Base-by-base conservation (phyloP, 1,140 invertebrate species). In the Campoletis sonorensis region DNA sequence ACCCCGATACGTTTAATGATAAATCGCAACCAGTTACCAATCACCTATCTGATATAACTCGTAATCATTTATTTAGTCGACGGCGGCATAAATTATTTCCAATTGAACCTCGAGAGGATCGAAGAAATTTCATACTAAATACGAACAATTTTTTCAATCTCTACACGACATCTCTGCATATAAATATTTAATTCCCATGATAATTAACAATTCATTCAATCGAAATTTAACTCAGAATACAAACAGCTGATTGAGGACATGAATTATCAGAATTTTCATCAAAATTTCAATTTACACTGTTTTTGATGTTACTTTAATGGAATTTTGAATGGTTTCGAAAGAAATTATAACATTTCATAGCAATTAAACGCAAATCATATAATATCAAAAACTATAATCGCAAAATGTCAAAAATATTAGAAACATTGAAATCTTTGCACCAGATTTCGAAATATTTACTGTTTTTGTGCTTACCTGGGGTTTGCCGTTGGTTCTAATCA, bases 1-100 rank as follows among this genome's bases (percentile, higher is more conserved):
- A 33, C 26, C 4, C 27, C 72, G 49, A 45, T 58, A 75, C 54
- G n/a, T 54, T 75, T 33, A 75, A 75, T 58, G 72, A 75, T 54
- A n/a, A 33, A 70, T 70, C 67, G 27, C 67, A 33, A 70, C 10
- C 26, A 67, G 18, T 18, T 30, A 21, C 18, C 67, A 16, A 70
- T 70, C 11, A 27, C 15, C 11, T 33, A 33, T 33, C 30, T 70
- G 8, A 64, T 15, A 27, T 64, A 26, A 15, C 23, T 26, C 23
- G 23, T 4, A 64, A 64, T 64, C 1, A 26, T 64, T 15, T 64
- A 23, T 64, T 58, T 58, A 23, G 61, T 18, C 30, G 30, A 70
- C 26, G 37, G 26, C 27, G 33, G 67, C 61, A 64, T 64, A 10
- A 33, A 33, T 70, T 70, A 70, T 70, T 70, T 33, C 26, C 0